Conservation (phyloP, 2,113 vertebrate genomes). For the Calypte anna region DNA sequence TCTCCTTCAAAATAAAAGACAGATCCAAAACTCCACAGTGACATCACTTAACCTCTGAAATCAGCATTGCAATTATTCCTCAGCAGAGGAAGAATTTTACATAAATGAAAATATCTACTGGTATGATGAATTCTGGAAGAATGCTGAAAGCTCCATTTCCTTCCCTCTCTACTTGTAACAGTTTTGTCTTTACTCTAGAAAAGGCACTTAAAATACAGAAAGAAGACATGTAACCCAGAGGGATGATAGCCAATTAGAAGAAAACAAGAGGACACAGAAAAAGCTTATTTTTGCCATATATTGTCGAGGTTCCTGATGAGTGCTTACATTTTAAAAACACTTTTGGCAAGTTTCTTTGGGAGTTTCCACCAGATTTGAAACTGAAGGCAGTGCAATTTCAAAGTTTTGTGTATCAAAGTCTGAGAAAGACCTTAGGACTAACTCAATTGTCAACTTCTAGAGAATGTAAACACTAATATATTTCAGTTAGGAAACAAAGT, state of each 20-base stretch:
- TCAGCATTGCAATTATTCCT: neutral
- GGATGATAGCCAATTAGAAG: neutral
- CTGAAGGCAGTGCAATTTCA: neutral
- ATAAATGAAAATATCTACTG: neutral
- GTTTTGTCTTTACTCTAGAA: neutral
- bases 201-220: neutral
- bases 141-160: neutral
- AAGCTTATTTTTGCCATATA: neutral
- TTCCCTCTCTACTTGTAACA: neutral
- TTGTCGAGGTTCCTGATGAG: neutral
- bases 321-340: neutral
- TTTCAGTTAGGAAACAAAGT: neutral
- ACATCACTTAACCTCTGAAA: neutral
- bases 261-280: neutral
- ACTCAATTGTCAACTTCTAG: neutral
- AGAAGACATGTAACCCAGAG: fast-evolving
- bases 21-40: too few relatives aligned
- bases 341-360: neutral
- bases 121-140: neutral
- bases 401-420: neutral
- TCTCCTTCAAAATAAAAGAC: neutral
- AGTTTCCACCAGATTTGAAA: neutral
- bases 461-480: neutral
- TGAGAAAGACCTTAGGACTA: neutral
- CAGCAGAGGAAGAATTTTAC: neutral